Base-by-base conservation (phyloP, 2,797 vertebrate genomes). In the Neosilurus hyrtlii region DNA sequence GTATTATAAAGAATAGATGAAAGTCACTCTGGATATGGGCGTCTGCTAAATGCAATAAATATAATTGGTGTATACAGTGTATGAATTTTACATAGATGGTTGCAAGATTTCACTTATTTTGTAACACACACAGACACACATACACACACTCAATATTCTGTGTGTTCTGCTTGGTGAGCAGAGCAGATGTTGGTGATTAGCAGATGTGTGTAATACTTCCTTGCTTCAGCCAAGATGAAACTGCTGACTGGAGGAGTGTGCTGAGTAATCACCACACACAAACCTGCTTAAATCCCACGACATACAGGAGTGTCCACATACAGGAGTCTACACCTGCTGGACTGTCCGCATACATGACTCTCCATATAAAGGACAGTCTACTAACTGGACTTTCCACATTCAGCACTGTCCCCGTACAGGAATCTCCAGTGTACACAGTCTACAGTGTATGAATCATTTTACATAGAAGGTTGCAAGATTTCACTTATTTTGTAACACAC, bases 101-200 rank as follows among this genome's bases (percentile, higher is more conserved):
- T 30, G 30, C 30, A 11, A 20, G 7, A 68, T 37, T 20, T 20
- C 37, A 51, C 49, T 15, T 62, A 37, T 35, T 62, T 57, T 43
- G n/a, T 72, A n/a, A 65, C 1, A 24, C 14, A 15, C 80, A 72
- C 83, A 71, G 16, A 30, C 30, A 30, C 30, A 30, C 30, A 30
- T 30, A 30, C 30, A 30, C 30, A 30, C 30, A 30, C 30, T 30
- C 30, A 30, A 30, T 66, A 30, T n/a, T 30, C 18, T 11, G 35
- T 54, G 77, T 73, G 62, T 79, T 84, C 51, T 72, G 35, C 70
- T 62, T 72, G 66, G 67, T 79, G 68, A 67, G 66, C 52, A 6
- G 74, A 84, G 75, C 86, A 86, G 86, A 84, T 86, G 86, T 84
- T 86, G 74, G 80, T 71, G 77, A 84, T 83, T 59, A 66, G 57